Base-by-base conservation (phyloP, 2,888 invertebrate species). In the Meganola albula region DNA sequence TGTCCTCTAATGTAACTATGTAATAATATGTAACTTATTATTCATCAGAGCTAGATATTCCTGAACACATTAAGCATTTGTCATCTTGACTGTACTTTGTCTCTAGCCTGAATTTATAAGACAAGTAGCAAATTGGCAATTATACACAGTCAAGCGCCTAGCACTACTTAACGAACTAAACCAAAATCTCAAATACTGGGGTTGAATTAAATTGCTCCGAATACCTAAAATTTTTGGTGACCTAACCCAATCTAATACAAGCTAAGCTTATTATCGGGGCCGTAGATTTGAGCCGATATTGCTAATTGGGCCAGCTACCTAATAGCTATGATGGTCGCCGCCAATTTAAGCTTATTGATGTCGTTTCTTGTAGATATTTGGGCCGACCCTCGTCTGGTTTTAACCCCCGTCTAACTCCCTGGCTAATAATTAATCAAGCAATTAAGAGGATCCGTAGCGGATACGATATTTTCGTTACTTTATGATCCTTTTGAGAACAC, bases 281-380 rank as follows among this genome's bases (percentile, higher is more conserved):
- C 39, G 37, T 36, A 37, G 39, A 52, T 51, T 46, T 40, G 27
- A 36, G 34, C 66, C 65, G 74, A 76, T 78, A 74, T 70, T 67
- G n/a, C 70, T 82, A 79, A 82, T 80, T 78, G 79, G 72, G 53
- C 48, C 48, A 57, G 49, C 20, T 21, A 45, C 62, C 72, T 79
- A 79, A 80, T 78, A 70, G 74, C 70, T 64, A 58, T 68, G 77
- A 77, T 74, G 74, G 77, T 68, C 70, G 65, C 57, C 65, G 68
- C 74, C 82, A 82, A 84, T 84, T 82, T 80, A 70, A 61, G 66
- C 68, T 75, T 82, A 83, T 83, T 78, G 84, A 80, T 79, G 82
- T 79, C 79, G 68, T 57, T 57, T 63, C 56, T 64, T 64, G 67
- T 69, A 63, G 67, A 74, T 79, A 77, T 74, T 66, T 59, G 61